These are phyloP conservation scores for Ligdia adustata DNA, from an alignment of 2,888 invertebrate species.

Conservation along the genomic window DNA sequence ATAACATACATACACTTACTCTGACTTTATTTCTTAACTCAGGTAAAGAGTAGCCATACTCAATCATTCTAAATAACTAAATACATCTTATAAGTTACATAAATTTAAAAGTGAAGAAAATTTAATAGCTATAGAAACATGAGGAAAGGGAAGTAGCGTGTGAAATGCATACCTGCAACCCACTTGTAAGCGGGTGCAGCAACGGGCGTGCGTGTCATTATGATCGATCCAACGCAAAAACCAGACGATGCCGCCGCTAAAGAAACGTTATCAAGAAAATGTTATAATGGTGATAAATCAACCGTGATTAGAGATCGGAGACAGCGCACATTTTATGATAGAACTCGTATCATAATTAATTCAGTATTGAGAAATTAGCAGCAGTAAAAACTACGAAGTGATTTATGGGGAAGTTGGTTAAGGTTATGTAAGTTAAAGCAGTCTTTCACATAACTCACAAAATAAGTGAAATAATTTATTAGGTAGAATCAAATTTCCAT, in stretches of 20 bases:
- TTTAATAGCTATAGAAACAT: slow-evolving; percentile 9
- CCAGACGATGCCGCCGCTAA: slow-evolving; percentile 27
- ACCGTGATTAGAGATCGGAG: slow-evolving; percentile 28
- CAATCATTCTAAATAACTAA: too few species aligned
- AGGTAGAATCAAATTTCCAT: too few species aligned
- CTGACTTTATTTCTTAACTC: too few species aligned
- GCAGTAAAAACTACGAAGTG: background rate
- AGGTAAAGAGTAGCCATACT: too few species aligned
- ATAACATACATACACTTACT: too few species aligned
- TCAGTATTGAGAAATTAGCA: slow-evolving; percentile 5
- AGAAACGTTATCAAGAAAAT: slow-evolving; percentile 44
- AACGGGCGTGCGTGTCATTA: slow-evolving; percentile 21
- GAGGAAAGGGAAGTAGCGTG: slow-evolving; percentile 37
- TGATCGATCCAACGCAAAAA: slow-evolving; percentile 23
- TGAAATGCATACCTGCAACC: slow-evolving; percentile 7
- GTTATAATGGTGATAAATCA: slow-evolving; percentile 19
- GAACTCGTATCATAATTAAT: slow-evolving; percentile 7
- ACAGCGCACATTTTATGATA: slow-evolving; percentile 29
- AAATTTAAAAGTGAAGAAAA: too few species aligned
- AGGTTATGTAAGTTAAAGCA: too few species aligned
- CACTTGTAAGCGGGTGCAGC: background rate
- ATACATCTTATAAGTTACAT: too few species aligned
- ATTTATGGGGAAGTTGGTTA: background rate
- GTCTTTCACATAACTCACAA: too few species aligned
- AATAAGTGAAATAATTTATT: too few species aligned